Base-by-base conservation (phyloP, 2,888 invertebrate genomes). In the Pachycephus smyrnensis region DNA sequence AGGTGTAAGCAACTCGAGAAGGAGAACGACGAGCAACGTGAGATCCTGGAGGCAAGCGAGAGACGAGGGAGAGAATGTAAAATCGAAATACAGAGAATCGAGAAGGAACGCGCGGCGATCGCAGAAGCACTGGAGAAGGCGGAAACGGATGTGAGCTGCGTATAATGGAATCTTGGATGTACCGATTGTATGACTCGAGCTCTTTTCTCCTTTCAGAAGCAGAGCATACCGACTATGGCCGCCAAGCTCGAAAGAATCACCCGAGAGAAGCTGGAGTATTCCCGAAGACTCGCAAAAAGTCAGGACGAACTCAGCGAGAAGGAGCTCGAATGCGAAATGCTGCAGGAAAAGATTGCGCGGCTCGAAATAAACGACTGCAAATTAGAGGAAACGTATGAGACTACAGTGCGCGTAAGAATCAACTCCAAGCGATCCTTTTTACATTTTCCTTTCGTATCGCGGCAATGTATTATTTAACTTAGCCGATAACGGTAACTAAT, bases 1-100 rank as follows among this genome's bases (percentile, higher is more conserved):
- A 83, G 83, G 77, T 85, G 76, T 75, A 79, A 76, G 69, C 78
- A 80, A 30, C 73, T 86, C 55, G 80, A 82, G 78, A 82, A 81
- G 40, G 86, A 88, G 75, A 84, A 84, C 79, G 87, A 88, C 75
- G 84, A 86, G n/a, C 82, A 82, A 31, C 83, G 80, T 23, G 84
- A 85, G 68, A 69, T 82, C 32, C 68, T 86, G n/a, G 37, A 74
- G 68, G 81, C 81, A 9, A 73, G 77, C 31, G 81, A 84, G 32
- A 36, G 80, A 55, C 81, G 79, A 31, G 85, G 84, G 75, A 79
- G 82, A 69, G 76, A 78, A 30, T 81, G 76, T 77, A 83, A 82
- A 75, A 76, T 77, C 75, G 77, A 81, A 33, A 73, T 85, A 69
- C 81, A 81, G 35, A 86, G 82, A 77, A 73, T 80, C 9, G 82